phyloP scores from a whole-genome alignment of 2,888 invertebrate species.

The Ennomos erosarius region DNA sequence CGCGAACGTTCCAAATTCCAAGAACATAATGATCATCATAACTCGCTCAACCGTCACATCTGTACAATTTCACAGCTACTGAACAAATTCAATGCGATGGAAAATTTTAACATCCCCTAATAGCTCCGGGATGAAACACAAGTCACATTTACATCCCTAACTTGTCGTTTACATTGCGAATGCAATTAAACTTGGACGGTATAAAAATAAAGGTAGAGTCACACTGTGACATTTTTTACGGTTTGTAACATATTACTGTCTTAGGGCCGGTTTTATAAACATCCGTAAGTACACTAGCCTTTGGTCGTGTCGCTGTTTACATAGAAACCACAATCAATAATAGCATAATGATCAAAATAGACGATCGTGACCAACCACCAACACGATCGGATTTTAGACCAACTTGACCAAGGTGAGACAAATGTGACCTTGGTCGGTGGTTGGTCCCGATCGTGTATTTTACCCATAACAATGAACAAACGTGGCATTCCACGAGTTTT shows the following conservation, averaged over 20 bases:
- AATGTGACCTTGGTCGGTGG: too few relatives aligned
- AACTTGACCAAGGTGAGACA: too few relatives aligned
- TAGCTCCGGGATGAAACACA: slow-evolving; percentile 16
- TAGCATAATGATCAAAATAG: too few relatives aligned
- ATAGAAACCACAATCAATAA: too few relatives aligned
- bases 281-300: too few relatives aligned
- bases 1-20: not conserved
- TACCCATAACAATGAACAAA: too few relatives aligned
- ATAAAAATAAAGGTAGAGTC: slow-evolving; percentile 15
- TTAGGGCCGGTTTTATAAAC: too few relatives aligned
- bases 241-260: not conserved
- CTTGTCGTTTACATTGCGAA: slow-evolving; percentile 27
- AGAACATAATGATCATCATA: not conserved
- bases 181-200: slow-evolving; percentile 34
- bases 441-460: too few relatives aligned
- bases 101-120: slow-evolving; percentile 26
- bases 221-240: not conserved
- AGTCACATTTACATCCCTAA: slow-evolving; percentile 23
- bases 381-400: too few relatives aligned
- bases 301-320: too few relatives aligned
- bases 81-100: slow-evolving; percentile 23
- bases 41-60: slow-evolving; percentile 1
- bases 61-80: slow-evolving; percentile 21
- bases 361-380: too few relatives aligned
- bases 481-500: too few relatives aligned